phyloP scores from a whole-genome alignment of 2,797 vertebrate species.

The Syngnathus acus region DNA sequence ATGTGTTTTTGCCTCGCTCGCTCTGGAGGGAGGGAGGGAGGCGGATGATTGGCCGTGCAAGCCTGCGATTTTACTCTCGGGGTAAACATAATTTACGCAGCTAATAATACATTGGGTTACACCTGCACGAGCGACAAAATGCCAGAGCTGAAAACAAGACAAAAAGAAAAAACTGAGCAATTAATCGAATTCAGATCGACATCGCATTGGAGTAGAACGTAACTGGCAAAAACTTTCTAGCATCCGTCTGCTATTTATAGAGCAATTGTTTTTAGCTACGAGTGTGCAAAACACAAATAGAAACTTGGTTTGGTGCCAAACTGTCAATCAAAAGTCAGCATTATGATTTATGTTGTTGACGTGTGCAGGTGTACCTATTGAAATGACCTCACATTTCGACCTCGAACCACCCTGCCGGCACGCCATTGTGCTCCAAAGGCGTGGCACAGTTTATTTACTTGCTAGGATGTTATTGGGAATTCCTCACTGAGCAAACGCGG shows the following conservation, averaged over 20 bases:
- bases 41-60: conserved; percentile 26
- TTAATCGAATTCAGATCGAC: too few relatives aligned
- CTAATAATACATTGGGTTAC: conserved; percentile 7
- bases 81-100: conserved; percentile 14
- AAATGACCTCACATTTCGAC: neutral
- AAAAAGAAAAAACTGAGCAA: neutral
- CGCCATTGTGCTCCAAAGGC: conserved; percentile 30
- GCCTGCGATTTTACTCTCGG: conserved; percentile 17
- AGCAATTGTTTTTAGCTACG: neutral
- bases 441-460: conserved; percentile 29
- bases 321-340: neutral
- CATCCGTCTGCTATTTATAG: neutral
- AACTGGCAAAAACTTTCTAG: too few relatives aligned
- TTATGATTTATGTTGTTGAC: neutral
- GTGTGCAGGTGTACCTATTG: neutral
- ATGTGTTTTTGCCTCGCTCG: conserved; percentile 32
- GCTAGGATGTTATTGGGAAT: conserved; percentile 20
- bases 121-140: neutral
- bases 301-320: neutral
- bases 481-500: conserved; percentile 6
- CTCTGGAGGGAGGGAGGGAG: conserved; percentile 19
- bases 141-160: neutral
- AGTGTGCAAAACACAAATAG: neutral
- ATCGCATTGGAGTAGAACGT: too few relatives aligned
- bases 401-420: conserved; percentile 20